phyloP scores from a whole-genome alignment of 2,113 vertebrate species.

The Pristiophorus japonicus region DNA sequence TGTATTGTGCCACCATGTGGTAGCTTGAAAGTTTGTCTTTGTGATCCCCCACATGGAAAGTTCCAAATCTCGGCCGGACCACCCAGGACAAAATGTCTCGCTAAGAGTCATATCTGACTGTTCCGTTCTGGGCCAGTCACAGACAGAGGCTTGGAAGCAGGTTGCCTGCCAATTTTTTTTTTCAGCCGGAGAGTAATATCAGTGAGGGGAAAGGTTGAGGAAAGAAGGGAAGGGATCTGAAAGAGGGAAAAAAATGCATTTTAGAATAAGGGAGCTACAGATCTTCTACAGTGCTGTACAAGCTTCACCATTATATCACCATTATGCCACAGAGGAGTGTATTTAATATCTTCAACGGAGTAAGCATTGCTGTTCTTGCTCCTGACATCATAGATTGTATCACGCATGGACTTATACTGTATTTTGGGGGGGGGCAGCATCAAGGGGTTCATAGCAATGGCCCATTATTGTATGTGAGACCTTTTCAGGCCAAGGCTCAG shows the following conservation, averaged over 20 bases:
- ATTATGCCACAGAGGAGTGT: too few species aligned
- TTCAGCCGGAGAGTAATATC: background rate
- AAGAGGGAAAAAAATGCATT: background rate
- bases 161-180: background rate
- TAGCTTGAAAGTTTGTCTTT: background rate
- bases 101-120: background rate
- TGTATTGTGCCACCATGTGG: conserved; percentile 32
- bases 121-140: background rate
- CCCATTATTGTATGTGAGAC: background rate
- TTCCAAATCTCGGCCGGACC: background rate
- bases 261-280: background rate
- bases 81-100: background rate
- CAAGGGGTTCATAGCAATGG: background rate
- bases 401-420: background rate
- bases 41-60: background rate
- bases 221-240: background rate
- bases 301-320: background rate
- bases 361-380: background rate
- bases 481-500: background rate
- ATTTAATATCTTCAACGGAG: background rate
- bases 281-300: background rate
- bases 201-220: background rate
- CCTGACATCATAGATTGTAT: background rate
- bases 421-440: background rate
- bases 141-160: background rate